Conservation (phyloP, 2,797 vertebrate genomes). For the Myripristis murdjan region DNA sequence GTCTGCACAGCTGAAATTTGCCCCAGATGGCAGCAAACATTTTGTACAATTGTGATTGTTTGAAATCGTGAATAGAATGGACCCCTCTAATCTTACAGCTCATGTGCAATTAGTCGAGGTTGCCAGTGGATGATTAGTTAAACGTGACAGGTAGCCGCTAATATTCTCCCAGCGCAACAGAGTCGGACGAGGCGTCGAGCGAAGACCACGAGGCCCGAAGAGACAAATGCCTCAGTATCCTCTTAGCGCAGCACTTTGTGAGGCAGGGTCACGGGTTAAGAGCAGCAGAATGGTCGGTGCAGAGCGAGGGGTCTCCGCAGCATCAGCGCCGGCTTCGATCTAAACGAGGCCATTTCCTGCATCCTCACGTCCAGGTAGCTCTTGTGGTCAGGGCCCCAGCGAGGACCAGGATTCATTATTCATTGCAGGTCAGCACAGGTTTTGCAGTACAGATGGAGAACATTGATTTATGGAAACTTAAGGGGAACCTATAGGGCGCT, state of each 20-base stretch:
- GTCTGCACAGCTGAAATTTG: not conserved
- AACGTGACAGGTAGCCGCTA: slow-evolving; percentile 58
- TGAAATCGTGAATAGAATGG: too few relatives aligned
- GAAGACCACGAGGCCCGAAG: slow-evolving; percentile 21
- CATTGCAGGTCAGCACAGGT: slow-evolving; percentile 81
- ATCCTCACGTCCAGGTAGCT: slow-evolving; percentile 79
- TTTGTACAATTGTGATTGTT: slow-evolving; percentile 33
- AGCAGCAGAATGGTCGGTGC: slow-evolving; percentile 63
- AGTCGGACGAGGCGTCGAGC: slow-evolving; percentile 26
- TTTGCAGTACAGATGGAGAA: slow-evolving; percentile 76
- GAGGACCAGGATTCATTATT: slow-evolving; percentile 84
- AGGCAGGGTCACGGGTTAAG: slow-evolving; percentile 84
- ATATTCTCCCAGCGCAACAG: slow-evolving; percentile 43
- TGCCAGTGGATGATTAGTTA: slow-evolving; percentile 64
- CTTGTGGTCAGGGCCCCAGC: slow-evolving; percentile 78
- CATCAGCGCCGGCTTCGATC: slow-evolving; percentile 73
- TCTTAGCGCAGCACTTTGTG: slow-evolving; percentile 77
- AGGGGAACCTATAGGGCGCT: slow-evolving; percentile 13
- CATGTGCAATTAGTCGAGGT: slow-evolving; percentile 30
- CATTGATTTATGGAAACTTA: slow-evolving; percentile 81
- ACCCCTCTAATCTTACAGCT: slow-evolving; percentile 40
- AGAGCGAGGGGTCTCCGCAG: slow-evolving; percentile 57
- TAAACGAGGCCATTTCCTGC: slow-evolving; percentile 82
- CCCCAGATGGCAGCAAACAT: slow-evolving; percentile 2
- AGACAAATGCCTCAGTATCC: slow-evolving; percentile 55